Conservation (phyloP, 2,888 invertebrate species). For the Pammene aurita region DNA sequence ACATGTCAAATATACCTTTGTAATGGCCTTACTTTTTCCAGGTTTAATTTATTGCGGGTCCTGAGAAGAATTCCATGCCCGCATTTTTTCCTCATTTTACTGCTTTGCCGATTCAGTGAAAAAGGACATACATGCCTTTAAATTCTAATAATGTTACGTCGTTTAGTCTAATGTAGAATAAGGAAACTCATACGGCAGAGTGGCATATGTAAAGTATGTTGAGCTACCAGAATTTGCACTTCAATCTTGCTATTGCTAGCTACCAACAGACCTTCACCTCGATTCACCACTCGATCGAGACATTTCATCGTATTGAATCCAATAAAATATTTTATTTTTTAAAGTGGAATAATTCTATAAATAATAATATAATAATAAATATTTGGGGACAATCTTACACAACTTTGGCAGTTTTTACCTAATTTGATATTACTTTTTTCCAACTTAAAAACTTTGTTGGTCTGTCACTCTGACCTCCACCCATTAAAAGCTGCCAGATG, state of each 20-base stretch:
- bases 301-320: neutral
- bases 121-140: neutral
- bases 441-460: too few relatives aligned
- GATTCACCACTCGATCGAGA: neutral
- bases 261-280: neutral
- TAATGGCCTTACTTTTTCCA: neutral
- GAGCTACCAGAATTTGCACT: constrained; percentile 34
- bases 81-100: constrained; percentile 27
- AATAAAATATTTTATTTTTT: neutral
- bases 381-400: too few relatives aligned
- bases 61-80: constrained; percentile 18
- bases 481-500: too few relatives aligned
- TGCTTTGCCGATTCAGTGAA: neutral
- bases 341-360: too few relatives aligned
- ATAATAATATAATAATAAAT: too few relatives aligned
- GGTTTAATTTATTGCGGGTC: constrained; percentile 17
- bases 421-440: too few relatives aligned
- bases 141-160: neutral
- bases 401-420: too few relatives aligned
- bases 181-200: constrained; percentile 12
- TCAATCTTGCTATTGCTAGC: constrained; percentile 26
- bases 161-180: neutral
- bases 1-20: neutral
- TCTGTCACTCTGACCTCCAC: too few relatives aligned
- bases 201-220: constrained; percentile 37